Evolutionary conservation across 2,113 vertebrate species (phyloP).

Genomic region (Callocephalon fimbriatum): DNA sequence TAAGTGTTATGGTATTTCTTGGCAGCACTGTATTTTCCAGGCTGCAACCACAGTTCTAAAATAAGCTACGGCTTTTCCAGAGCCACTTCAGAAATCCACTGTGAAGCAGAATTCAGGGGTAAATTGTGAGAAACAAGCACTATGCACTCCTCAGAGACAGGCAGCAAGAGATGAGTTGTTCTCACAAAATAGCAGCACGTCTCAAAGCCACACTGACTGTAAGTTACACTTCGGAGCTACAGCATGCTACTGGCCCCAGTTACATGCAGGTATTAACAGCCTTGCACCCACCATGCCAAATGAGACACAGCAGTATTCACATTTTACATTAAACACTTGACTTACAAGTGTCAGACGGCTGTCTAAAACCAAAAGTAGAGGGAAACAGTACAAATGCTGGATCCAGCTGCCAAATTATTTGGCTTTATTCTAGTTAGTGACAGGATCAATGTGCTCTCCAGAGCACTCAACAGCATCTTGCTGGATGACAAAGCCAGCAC

Average conservation of each 20-base stretch:
- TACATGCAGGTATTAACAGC: not conserved
- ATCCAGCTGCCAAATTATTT: not conserved
- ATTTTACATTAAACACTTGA: not conserved
- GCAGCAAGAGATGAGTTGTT: fast-evolving
- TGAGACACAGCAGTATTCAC: not conserved
- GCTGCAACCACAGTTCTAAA: not conserved
- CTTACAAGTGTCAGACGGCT: not conserved
- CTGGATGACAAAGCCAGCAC: not conserved
- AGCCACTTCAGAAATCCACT: not conserved
- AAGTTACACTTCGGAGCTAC: not conserved
- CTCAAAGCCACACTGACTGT: not conserved
- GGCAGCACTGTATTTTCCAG: not conserved
- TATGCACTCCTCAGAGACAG: not conserved
- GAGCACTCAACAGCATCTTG: not conserved
- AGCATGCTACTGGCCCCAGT: fast-evolving
- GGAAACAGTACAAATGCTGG: not conserved
- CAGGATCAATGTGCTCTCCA: not conserved
- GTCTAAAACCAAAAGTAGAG: not conserved
- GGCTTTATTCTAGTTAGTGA: not conserved
- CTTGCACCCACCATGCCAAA: not conserved
- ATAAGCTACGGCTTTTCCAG: not conserved
- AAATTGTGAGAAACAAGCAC: not conserved
- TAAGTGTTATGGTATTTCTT: not conserved
- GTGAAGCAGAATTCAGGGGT: not conserved
- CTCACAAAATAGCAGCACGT: fast-evolving